Conservation (phyloP, 1,140 invertebrate species). For the Archegozetes longisetosus region DNA sequence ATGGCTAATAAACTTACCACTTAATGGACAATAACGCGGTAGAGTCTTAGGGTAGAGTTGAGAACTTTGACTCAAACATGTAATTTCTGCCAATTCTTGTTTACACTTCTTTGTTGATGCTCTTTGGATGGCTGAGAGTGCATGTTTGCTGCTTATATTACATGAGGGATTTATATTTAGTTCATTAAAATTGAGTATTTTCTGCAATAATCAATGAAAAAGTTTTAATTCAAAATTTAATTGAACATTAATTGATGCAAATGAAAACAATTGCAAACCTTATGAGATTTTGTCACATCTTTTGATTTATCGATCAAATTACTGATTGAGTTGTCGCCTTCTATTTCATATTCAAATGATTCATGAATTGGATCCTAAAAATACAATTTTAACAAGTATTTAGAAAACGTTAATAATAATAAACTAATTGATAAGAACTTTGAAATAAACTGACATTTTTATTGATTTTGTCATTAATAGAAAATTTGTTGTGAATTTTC, state of each 20-base stretch:
- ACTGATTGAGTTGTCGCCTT: background rate
- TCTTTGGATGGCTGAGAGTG: background rate
- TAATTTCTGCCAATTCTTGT: background rate
- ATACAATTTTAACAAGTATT: background rate
- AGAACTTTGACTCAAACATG: background rate
- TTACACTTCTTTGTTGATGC: background rate
- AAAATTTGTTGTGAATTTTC: background rate
- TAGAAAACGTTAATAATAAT: background rate
- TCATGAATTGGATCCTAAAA: background rate
- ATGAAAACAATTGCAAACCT: no score
- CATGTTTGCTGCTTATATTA: background rate
- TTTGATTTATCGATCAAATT: background rate
- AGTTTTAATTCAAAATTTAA: background rate
- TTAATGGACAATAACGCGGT: background rate
- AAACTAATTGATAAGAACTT: no score
- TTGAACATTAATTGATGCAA: no score
- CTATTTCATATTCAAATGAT: background rate
- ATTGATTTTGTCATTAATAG: background rate
- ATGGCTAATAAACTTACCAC: background rate
- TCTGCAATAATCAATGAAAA: background rate
- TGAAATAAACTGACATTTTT: background rate
- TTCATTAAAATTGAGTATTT: background rate
- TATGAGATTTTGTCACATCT: no score
- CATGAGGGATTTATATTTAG: background rate
- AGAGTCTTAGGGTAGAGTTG: background rate